Base-by-base conservation (phyloP, 2,888 invertebrate genomes). In the Dryocosmus kuriphilus region DNA sequence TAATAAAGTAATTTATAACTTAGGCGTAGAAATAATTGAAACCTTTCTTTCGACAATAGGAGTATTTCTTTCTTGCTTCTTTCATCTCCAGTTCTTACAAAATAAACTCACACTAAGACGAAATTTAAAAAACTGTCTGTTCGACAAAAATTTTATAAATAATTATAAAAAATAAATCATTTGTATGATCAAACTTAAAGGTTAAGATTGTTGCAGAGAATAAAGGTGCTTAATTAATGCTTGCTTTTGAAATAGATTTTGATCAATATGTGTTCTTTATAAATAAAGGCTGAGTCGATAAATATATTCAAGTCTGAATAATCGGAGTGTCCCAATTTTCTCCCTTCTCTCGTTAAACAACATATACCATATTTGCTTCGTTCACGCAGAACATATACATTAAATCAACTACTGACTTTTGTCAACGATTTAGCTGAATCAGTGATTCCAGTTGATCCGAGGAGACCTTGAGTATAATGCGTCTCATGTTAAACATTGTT, bases 371-470 rank as follows among this genome's bases (percentile, higher is more conserved):
- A 67, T 46, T 46, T 67, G 14, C 67, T 9, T 27, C 22, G 35
- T 22, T 63, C 38, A 41, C 65, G 22, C 65, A 65, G 35, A 65
- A 65, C 24, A 24, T 41, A 41, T 35, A 65, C 22, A 65, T 38
- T 38, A 24, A 41, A 38, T 65, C 35, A 65, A 35, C 11, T 22
- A 14, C n/a, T 65, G 65, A 24, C 38, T 65, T 41, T 38, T 41
- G 65, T 65, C 38, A 65, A 38, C 65, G 65, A 65, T 38, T 41
- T 41, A 65, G 41, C 65, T 65, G 24, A 24, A 65, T 65, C 38
- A 65, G 38, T 65, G 35, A 65, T 38, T 65, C 16, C 65, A 65
- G 65, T 65, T 65, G 38, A 38, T 22, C 38, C n/a, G 14, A 22
- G 2, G 24, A 65, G 38, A 65, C 65, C 65, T 65, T 65, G 65